phyloP scores from a whole-genome alignment of 2,113 vertebrate species.

The Puma concolor region DNA sequence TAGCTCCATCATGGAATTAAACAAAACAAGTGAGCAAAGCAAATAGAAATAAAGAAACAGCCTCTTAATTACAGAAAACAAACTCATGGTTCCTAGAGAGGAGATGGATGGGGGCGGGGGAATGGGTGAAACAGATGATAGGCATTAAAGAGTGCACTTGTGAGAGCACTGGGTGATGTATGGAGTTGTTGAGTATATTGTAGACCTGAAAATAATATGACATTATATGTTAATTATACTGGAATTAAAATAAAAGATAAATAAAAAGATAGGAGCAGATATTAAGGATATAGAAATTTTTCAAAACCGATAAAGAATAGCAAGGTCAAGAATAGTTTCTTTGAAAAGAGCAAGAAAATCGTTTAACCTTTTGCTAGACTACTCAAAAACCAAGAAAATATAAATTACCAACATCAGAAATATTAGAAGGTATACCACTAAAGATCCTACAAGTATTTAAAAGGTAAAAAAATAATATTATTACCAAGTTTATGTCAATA shows the following conservation, averaged over 20 bases:
- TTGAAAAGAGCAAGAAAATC: neutral
- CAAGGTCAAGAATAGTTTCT: neutral
- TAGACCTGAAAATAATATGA: neutral
- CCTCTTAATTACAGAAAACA: neutral
- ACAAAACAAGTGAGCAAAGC: neutral
- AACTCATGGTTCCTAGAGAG: neutral
- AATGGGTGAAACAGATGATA: neutral
- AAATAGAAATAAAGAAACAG: neutral
- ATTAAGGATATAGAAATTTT: neutral
- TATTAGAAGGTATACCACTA: neutral
- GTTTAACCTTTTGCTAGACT: neutral
- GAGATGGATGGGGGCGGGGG: neutral
- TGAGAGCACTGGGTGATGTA: neutral
- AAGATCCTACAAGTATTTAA: neutral
- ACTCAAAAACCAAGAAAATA: neutral
- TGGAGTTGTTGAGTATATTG: neutral
- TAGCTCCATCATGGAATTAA: neutral
- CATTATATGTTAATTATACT: neutral
- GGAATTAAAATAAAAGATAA: neutral
- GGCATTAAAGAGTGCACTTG: neutral
- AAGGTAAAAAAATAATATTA: neutral
- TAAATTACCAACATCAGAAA: neutral
- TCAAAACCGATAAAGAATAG: neutral
- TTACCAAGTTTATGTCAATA: neutral
- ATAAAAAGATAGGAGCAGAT: neutral